phyloP scores from a whole-genome alignment of 2,797 vertebrate genomes.

The Schizopygopsis malacanthus region DNA sequence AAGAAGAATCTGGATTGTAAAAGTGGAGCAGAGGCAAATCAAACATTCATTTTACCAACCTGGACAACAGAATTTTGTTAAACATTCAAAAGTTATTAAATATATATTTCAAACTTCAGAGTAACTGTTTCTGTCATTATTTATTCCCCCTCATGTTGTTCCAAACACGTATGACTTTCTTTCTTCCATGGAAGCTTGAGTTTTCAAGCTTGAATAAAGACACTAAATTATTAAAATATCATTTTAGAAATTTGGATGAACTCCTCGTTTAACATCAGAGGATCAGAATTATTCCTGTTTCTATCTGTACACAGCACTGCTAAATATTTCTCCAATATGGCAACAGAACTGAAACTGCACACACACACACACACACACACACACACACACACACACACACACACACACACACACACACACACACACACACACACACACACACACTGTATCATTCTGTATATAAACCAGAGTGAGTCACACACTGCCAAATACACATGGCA shows the following conservation, averaged over 20 bases:
- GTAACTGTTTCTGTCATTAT: not conserved
- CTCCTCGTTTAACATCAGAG: not conserved
- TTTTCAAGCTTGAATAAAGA: not conserved
- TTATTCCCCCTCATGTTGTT: not conserved
- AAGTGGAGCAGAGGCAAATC: conserved; percentile 12
- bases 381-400: conserved; percentile 25
- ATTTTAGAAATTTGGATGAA: not conserved
- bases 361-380: conserved; percentile 34
- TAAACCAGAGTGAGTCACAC: conserved; percentile 46
- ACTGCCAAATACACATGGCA: conserved; percentile 50
- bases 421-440: conserved; percentile 6
- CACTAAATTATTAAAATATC: not conserved
- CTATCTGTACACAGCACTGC: not conserved
- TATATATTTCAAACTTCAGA: conserved; percentile 19
- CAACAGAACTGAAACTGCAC: conserved; percentile 17
- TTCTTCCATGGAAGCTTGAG: not conserved
- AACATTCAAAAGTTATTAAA: conserved; percentile 15
- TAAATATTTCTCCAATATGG: conserved; percentile 36
- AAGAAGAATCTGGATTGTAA: conserved; percentile 16
- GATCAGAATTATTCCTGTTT: conserved; percentile 4
- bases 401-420: conserved; percentile 12
- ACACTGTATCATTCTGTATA: conserved; percentile 44
- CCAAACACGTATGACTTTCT: not conserved
- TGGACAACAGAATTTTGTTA: not conserved
- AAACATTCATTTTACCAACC: conserved; percentile 23